A percentile compares a stretch with the other conserved stretches of the same genome.
phyloP scores from a whole-genome alignment of 2,113 vertebrate genomes.

The Onychostoma macrolepis region DNA sequence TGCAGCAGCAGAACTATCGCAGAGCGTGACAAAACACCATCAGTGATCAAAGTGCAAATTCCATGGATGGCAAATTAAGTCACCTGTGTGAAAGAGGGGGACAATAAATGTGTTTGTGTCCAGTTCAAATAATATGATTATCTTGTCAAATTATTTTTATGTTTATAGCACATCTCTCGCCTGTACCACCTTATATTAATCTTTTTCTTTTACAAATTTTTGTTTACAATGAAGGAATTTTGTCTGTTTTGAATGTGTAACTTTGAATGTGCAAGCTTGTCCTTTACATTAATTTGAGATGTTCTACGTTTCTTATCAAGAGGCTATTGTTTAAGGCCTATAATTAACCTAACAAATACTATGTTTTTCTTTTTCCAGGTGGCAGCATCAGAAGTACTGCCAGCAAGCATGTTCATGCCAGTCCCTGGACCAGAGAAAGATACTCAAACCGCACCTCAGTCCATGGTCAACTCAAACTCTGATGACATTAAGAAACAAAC shows the following conservation, averaged over 20 bases:
- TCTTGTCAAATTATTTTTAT: background rate
- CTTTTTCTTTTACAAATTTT: background rate
- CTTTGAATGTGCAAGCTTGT: background rate
- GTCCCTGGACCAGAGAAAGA: conserved; percentile 85
- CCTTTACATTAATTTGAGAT: background rate
- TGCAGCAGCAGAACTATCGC: conserved; percentile 82
- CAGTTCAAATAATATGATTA: conserved; percentile 32
- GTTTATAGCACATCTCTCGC: conserved; percentile 1
- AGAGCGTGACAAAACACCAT: conserved; percentile 86
- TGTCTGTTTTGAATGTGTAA: background rate
- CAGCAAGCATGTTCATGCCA: conserved; percentile 96
- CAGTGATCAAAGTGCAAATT: conserved; percentile 87
- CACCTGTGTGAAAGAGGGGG: conserved; percentile 70
- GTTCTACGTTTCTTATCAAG: conserved; percentile 19
- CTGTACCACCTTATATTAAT: background rate
- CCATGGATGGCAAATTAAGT: conserved; percentile 83
- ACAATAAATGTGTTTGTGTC: conserved; percentile 27
- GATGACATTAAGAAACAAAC: conserved; percentile 87
- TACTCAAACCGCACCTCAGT: conserved; percentile 67
- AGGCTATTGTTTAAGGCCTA: conserved; percentile 36
- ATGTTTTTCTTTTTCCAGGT: conserved; percentile 80
- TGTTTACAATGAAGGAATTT: background rate
- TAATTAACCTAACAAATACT: conserved; percentile 57
- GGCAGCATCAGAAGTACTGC: conserved; percentile 92
- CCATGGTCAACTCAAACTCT: conserved; percentile 70